phyloP scores from a whole-genome alignment of 2,797 vertebrate genomes.

The Pristis pectinata region DNA sequence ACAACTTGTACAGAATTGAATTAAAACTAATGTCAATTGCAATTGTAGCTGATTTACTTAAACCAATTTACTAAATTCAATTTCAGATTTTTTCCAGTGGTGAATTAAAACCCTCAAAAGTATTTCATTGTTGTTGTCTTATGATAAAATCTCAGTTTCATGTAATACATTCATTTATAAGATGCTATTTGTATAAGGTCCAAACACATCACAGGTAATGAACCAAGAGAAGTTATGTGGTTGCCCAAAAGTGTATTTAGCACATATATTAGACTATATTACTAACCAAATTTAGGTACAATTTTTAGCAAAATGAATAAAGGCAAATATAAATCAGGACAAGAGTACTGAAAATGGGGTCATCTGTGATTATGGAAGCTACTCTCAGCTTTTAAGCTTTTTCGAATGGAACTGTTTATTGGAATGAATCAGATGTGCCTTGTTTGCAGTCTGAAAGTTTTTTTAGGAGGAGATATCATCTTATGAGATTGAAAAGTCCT shows the following conservation, averaged over 20 bases:
- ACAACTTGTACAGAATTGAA: slow-evolving; percentile 4
- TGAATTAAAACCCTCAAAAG: background rate
- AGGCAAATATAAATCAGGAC: background rate
- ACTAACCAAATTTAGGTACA: background rate
- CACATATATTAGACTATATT: background rate
- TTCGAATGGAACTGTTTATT: too few species aligned
- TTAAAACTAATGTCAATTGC: slow-evolving; percentile 10
- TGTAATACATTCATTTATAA: background rate
- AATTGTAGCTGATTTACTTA: background rate
- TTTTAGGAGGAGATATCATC: too few species aligned
- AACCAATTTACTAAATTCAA: background rate
- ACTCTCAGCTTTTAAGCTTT: too few species aligned
- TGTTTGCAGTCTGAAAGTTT: too few species aligned
- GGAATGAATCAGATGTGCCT: too few species aligned
- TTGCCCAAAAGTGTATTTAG: background rate
- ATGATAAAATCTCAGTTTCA: background rate
- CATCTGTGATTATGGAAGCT: background rate
- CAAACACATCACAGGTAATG: background rate
- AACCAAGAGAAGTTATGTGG: background rate
- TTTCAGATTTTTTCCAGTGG: background rate
- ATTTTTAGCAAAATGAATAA: background rate
- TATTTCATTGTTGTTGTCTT: background rate
- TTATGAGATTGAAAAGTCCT: too few species aligned
- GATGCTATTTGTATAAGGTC: background rate
- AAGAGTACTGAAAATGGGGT: background rate